A percentile compares a stretch with the other conserved stretches of the same genome.
Evolutionary conservation across 2,888 invertebrate genomes (phyloP).

Genomic region (Clusia tigrina): DNA sequence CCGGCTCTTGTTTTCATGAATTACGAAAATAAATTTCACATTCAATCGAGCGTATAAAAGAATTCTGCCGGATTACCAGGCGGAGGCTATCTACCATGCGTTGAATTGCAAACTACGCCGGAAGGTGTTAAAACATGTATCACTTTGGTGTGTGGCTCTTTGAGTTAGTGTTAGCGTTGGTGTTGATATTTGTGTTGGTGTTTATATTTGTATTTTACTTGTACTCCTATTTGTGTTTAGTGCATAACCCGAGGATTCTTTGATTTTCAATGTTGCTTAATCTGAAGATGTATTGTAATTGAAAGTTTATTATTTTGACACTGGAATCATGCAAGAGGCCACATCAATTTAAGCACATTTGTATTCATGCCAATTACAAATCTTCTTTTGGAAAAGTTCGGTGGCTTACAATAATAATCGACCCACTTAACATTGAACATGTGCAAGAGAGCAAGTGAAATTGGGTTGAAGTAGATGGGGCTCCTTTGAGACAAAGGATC

Average conservation of each 20-base stretch:
- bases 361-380: too few species aligned
- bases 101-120: background rate
- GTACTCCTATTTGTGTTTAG: background rate
- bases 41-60: constrained; percentile 4
- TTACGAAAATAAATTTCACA: constrained; percentile 6
- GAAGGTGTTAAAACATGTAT: background rate
- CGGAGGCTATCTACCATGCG: background rate
- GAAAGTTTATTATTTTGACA: background rate
- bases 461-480: too few species aligned
- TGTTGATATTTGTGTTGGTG: background rate
- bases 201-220: too few species aligned
- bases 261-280: background rate
- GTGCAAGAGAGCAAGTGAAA: too few species aligned
- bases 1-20: constrained; percentile 7
- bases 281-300: background rate
- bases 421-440: too few species aligned
- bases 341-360: too few species aligned
- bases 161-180: background rate
- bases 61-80: background rate
- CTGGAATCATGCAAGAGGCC: too few species aligned
- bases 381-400: too few species aligned
- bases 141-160: background rate
- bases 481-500: too few species aligned
- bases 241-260: background rate
- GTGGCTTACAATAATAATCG: too few species aligned